A percentile compares a stretch with the other conserved stretches of the same genome.
Evolutionary conservation across 2,797 vertebrate genomes (phyloP).

Genomic region (Microtus californicus): DNA sequence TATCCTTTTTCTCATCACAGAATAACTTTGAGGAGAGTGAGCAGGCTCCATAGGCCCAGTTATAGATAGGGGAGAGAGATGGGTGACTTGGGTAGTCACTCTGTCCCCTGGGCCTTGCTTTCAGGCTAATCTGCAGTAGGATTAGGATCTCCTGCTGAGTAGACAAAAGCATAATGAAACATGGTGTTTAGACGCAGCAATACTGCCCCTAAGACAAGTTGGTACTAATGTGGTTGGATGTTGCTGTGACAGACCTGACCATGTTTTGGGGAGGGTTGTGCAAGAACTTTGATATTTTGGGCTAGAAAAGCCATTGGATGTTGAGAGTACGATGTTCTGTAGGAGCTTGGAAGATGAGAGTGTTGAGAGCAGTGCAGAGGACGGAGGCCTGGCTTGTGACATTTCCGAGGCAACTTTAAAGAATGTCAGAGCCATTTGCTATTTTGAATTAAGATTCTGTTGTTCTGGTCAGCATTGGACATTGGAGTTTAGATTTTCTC

Average conservation of each 20-base stretch:
- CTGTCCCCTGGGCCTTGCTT: neutral
- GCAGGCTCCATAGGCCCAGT: neutral
- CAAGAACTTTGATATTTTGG: neutral
- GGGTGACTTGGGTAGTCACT: neutral
- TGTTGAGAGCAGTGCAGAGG: neutral
- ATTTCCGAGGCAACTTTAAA: neutral
- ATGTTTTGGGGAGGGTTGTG: neutral
- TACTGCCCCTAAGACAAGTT: neutral
- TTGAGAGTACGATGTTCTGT: neutral
- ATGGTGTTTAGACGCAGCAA: neutral
- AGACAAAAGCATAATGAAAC: neutral
- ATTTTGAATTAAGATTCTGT: neutral
- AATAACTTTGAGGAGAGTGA: neutral
- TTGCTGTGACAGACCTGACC: neutral
- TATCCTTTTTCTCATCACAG: neutral
- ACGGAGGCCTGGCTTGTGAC: neutral
- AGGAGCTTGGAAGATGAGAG: neutral
- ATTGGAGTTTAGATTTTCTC: neutral
- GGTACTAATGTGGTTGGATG: neutral
- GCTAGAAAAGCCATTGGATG: neutral
- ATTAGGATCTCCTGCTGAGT: neutral
- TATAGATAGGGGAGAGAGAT: neutral
- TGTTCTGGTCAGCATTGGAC: neutral
- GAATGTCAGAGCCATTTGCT: neutral
- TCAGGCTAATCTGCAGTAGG: neutral